Evolutionary conservation across 2,113 vertebrate genomes (phyloP).

Genomic region (human): DNA sequence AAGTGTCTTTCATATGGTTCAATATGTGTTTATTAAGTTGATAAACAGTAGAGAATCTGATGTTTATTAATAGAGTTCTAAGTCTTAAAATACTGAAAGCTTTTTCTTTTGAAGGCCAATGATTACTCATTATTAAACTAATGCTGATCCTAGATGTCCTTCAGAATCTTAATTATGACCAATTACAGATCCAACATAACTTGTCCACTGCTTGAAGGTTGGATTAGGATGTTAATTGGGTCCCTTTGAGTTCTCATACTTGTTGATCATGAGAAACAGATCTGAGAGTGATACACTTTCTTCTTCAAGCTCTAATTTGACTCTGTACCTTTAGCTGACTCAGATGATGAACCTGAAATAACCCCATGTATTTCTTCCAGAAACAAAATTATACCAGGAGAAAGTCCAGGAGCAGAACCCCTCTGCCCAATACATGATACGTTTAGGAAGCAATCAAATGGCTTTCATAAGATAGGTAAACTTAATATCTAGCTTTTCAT

Average conservation of each 20-base stretch:
- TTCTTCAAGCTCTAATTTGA: background rate
- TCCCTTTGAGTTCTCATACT: background rate
- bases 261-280: background rate
- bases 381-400: background rate
- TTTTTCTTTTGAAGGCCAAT: background rate
- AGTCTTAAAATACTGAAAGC: background rate
- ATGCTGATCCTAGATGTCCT: background rate
- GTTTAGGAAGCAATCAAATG: background rate
- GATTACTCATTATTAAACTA: conserved; percentile 11
- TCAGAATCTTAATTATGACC: background rate
- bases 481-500: background rate
- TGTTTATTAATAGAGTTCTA: background rate
- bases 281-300: background rate
- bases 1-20: background rate
- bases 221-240: background rate
- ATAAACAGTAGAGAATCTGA: background rate
- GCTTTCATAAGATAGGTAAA: background rate
- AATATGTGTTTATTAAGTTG: background rate
- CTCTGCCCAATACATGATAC: background rate
- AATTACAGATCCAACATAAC: conserved; percentile 20
- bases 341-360: background rate
- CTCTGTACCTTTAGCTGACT: background rate
- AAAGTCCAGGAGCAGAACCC: background rate
- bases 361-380: background rate
- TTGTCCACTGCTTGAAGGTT: background rate